phyloP scores from a whole-genome alignment of 2,797 vertebrate species.

The Micropoecilia bifurca region DNA sequence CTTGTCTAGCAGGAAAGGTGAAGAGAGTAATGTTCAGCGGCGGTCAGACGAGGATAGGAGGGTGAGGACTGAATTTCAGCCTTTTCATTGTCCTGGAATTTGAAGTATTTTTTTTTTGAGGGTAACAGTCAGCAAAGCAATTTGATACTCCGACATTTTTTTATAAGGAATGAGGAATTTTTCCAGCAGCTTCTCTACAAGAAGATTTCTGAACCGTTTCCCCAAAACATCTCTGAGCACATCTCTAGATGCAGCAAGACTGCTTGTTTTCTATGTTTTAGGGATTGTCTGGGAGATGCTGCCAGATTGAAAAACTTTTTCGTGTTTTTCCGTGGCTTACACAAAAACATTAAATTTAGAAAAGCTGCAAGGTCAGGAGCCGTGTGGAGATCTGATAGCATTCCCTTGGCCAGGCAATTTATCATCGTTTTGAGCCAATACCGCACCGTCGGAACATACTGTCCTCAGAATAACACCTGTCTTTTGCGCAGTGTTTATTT shows the following conservation, averaged over 20 bases:
- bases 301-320: not conserved
- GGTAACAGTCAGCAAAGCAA: conserved; percentile 33
- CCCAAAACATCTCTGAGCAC: not conserved
- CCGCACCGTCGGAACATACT: not conserved
- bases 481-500: not conserved
- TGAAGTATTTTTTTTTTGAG: conserved; percentile 41
- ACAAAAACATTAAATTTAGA: not conserved
- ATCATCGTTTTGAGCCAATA: not conserved
- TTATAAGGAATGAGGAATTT: conserved; percentile 2
- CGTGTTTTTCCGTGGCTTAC: not conserved
- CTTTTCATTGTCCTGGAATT: conserved; percentile 61
- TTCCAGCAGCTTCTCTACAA: not conserved
- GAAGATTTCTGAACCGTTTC: not conserved
- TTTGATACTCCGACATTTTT: conserved; percentile 17
- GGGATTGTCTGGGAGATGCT: not conserved
- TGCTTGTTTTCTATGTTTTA: not conserved
- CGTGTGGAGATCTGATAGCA: not conserved
- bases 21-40: conserved; percentile 13
- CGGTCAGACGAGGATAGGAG: conserved; percentile 21
- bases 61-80: conserved; percentile 31
- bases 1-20: conserved; percentile 2
- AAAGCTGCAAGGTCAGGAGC: conserved; percentile 7
- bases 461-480: not conserved
- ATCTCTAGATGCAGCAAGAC: not conserved
- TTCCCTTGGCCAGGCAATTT: conserved; percentile 1